Percentiles rank a stretch among this genome's conserved stretches.
Evolutionary conservation across 2,113 vertebrate species (phyloP).

Genomic region (Tetraodon nigroviridis): DNA sequence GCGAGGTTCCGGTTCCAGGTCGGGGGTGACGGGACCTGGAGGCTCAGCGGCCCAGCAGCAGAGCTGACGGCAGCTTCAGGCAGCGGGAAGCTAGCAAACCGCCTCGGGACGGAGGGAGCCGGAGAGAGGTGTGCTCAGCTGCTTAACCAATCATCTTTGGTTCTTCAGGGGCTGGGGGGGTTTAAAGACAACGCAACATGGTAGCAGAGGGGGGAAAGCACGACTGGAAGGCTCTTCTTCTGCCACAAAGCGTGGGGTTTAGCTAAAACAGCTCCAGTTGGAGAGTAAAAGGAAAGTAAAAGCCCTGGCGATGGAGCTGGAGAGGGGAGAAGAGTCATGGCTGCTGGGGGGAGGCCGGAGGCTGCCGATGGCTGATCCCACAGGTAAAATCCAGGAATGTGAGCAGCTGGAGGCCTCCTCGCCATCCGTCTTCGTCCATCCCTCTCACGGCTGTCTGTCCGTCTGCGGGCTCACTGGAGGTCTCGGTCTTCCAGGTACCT

Average conservation of each 20-base stretch:
- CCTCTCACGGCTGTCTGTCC: slow-evolving; percentile 11
- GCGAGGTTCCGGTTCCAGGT: background rate
- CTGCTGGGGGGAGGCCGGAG: slow-evolving; percentile 24
- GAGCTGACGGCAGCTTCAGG: slow-evolving; percentile 5
- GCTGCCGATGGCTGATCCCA: slow-evolving; percentile 4
- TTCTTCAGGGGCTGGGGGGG: slow-evolving; percentile 27
- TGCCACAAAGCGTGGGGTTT: slow-evolving; percentile 5
- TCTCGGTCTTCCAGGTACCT: slow-evolving; percentile 91
- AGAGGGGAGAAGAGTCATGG: slow-evolving; percentile 18
- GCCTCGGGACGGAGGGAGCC: no score
- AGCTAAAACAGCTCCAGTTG: slow-evolving; percentile 35
- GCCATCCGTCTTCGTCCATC: slow-evolving; percentile 2
- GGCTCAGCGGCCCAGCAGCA: background rate
- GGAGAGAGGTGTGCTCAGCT: no score
- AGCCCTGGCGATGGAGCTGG: slow-evolving; percentile 11
- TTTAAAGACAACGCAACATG: slow-evolving; percentile 36
- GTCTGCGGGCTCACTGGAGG: slow-evolving; percentile 79
- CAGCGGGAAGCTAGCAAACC: no score
- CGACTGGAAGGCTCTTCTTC: background rate
- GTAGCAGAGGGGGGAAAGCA: background rate
- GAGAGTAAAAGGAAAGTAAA: slow-evolving; percentile 6
- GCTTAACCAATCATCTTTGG: slow-evolving; percentile 59
- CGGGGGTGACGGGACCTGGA: background rate
- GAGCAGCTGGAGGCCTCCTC: slow-evolving; percentile 51
- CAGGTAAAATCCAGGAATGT: slow-evolving; percentile 71